Evolutionary conservation across 2,888 invertebrate species (phyloP), one percentile per base, ranked within the genome.

Genomic region (Cheilosia vulpina): DNA sequence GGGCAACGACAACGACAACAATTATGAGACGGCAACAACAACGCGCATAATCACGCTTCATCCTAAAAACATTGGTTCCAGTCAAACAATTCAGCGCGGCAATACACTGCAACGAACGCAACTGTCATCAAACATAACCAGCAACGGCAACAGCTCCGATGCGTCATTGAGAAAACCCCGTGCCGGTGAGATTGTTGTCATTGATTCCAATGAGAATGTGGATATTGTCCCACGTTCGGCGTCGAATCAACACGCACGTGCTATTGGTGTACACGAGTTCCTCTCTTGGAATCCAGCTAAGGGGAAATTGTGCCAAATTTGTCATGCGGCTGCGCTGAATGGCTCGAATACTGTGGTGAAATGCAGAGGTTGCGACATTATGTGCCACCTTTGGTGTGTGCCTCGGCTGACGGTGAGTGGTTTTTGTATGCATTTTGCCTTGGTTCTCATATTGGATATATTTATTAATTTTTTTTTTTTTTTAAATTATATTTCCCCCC

Each of bases 261-360:
- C 24, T 24, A 50, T 17, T 63, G 72, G 60, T 66, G 47, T 76
- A 53, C 88, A 88, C 34, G 55, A 80, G 43, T 88, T 88, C 43
- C 63, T 78, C 45, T 38, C 79, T 7, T 87, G 87, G 87, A 87
- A 87, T 63, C 69, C 82, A 31, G 58, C 82, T 5, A 82, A 88
- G 84, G 87, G 87, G 80, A 87, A 87, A 38, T 47, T 84, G 15
- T 88, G 88, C 76, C 88, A 88, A 77, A 82, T 88, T 58, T 88
- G 88, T 24, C 88, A 88, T 60, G 87, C 82, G 43, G 66, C 87
- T 62, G 73, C 84, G 60, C 72, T 83, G 19, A 68, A 77, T 50
- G 79, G 65, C 24, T 68, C 81, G 27, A 81, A 81, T 17, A 52
- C 53, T n/a, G 78, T 84, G 60, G 82, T 88, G 58, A 87, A 85